phyloP scores from a whole-genome alignment of 1,140 invertebrate species.

The Lordiphosa stackelbergi region DNA sequence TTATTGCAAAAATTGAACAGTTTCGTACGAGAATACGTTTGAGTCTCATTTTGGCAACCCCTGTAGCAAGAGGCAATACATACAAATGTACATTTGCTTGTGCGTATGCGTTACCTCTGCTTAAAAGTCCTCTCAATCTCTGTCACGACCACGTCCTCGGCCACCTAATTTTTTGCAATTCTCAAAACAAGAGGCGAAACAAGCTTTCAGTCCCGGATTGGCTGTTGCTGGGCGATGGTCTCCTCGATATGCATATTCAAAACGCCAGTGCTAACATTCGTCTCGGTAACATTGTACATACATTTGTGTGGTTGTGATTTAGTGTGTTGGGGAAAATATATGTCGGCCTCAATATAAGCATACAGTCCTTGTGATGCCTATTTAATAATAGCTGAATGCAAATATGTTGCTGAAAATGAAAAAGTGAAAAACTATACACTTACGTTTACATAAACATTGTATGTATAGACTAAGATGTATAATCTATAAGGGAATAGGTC shows the following conservation, averaged over 20 bases:
- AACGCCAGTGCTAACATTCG: neutral
- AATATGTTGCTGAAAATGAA: neutral
- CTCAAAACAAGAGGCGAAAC: constrained; percentile 1
- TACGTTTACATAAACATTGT: neutral
- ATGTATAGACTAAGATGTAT: neutral
- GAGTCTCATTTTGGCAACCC: neutral
- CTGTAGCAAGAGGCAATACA: neutral
- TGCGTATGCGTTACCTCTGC: constrained; percentile 3
- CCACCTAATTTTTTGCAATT: neutral
- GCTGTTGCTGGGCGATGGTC: constrained; percentile 1
- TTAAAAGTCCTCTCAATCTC: neutral
- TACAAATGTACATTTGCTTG: neutral
- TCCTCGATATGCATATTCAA: neutral
- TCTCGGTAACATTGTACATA: neutral
- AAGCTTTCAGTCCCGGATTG: neutral
- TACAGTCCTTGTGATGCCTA: neutral
- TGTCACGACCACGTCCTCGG: neutral
- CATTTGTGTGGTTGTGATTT: constrained; percentile 1
- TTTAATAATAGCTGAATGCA: neutral
- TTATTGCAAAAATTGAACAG: too few relatives aligned
- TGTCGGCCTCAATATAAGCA: neutral
- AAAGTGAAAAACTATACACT: neutral
- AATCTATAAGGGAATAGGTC: neutral
- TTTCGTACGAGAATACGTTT: too few relatives aligned
- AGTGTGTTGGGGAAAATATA: neutral